Evolutionary conservation across 2,113 vertebrate species (phyloP), one percentile per base, ranked within the genome.

Genomic region (Forbesichthys papilliferus): DNA sequence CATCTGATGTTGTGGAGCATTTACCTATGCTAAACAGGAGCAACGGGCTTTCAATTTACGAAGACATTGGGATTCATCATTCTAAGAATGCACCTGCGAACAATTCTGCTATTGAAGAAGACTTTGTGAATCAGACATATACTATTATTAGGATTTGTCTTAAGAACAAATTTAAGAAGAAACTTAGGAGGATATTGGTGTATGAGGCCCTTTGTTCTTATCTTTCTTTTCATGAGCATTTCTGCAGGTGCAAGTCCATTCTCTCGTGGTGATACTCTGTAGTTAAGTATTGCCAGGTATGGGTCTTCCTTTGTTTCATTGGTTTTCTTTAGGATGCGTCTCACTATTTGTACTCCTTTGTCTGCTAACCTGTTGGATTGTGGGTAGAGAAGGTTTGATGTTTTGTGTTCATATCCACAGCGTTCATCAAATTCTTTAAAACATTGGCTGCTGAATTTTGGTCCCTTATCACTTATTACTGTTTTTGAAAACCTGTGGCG

Each of bases 141-240:
- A 20, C 20, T 20, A 20, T 20, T 20, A 20, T 20, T 20, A 20
- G 20, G 20, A 20, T 20, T 20, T 20, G 1, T 20, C 20, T 20
- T 20, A 20, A 20, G 20, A 20, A 20, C 20, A 20, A 20, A 20
- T 2, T 20, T 20, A 20, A 20, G 20, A 20, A 20, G 20, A 20
- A 20, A 20, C 20, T 20, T 20, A 20, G 20, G 20, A 20, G 1
- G 20, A 20, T 20, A 20, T 20, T 20, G 20, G 20, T 20, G 20
- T 1, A 20, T 20, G 1, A 20, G 20, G 20, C 20, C 20, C 20
- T 20, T 20, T 20, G 20, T 20, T 20, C 20, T 20, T 20, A 20
- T 20, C 33, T 71, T 71, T n/a, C 53, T 11, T 7, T 63, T 69
- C 68, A 71, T 75, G 42, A 79, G 58, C 52, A 75, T 49, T 75